Evolutionary conservation across 2,888 invertebrate species (phyloP).

Genomic region (Campoplex nolae): DNA sequence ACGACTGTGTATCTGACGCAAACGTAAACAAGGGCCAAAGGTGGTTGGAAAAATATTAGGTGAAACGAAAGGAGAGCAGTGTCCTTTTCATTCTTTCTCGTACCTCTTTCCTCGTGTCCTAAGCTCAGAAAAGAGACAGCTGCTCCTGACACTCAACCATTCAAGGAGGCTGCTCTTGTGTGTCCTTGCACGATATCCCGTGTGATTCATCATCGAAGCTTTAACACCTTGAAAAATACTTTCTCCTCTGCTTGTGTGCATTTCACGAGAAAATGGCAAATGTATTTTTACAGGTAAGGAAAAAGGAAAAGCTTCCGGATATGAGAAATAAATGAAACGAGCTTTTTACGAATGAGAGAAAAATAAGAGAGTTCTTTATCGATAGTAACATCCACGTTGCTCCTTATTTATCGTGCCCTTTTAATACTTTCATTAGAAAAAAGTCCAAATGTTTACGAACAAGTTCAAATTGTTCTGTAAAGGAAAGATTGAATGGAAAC

Average conservation of each 20-base stretch:
- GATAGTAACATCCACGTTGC: not conserved
- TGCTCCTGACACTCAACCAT: conserved; percentile 44
- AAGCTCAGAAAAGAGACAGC: conserved; percentile 44
- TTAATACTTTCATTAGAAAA: not conserved
- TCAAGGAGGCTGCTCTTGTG: conserved; percentile 28
- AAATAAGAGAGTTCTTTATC: not conserved
- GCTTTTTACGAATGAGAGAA: not conserved
- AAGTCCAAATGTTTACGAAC: not conserved
- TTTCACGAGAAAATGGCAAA: not conserved
- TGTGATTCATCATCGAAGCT: conserved; percentile 53
- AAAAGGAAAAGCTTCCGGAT: not conserved
- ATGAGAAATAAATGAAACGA: conserved; percentile 15
- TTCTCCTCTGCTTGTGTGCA: conserved; percentile 28
- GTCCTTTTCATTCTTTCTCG: conserved; percentile 9
- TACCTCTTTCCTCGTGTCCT: not conserved
- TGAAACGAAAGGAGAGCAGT: conserved; percentile 13
- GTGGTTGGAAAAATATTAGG: conserved; percentile 51
- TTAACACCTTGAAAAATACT: conserved; percentile 29
- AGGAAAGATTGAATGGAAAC: not conserved
- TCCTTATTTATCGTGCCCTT: not conserved
- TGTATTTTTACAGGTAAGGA: conserved; percentile 2
- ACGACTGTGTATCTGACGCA: conserved; percentile 35
- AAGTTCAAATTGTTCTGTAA: not conserved
- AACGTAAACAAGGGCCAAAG: conserved; percentile 31
- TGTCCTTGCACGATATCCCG: conserved; percentile 13